Base-by-base conservation (phyloP, 2,888 invertebrate genomes). In the Scrobipalpa atriplicella region DNA sequence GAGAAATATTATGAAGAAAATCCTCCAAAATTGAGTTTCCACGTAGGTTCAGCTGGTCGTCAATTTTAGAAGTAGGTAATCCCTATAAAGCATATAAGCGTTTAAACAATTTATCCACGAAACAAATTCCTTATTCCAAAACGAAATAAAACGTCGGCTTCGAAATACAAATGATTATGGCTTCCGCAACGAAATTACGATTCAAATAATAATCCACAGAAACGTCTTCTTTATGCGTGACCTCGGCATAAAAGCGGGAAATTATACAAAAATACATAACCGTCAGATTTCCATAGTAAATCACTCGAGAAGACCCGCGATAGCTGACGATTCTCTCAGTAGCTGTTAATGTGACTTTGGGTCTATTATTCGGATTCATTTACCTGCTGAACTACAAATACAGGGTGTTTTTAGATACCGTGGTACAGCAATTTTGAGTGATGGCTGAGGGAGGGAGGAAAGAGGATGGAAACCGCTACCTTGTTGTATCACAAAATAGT, bases 161-260 rank as follows among this genome's bases (percentile, higher is more conserved):
- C 21, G 54, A 13, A 56, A 56, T 47, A 47, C 47, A 47, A 47
- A 47, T 47, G 47, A 16, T 16, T 16, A 47, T 47, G 47, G 47
- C 47, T 47, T 47, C 47, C n/a, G n/a, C 13, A 29, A 56, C 21
- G 54, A 19, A 56, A 29, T 56, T 21, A 56, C 21, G 54, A 56
- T 56, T 56, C 54, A 58, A 58, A 58, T 38, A 58, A 58, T 58
- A 38, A 38, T 58, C 58, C 36, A 36, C 58, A n/a, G 16, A 56
- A 56, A 56, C 36, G 58, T 38, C 58, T 56, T 56, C 52, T 21
- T 58, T 58, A 38, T 38, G 58, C 58, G 38, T 58, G 58, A 38
- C 58, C 58, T 58, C n/a, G 38, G n/a, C 1, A 58, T 58, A 58
- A 58, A 58, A 58, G 38, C 38, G 58, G n/a, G 8, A 16, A 58